Percentiles rank a stretch among this genome's conserved stretches.
Evolutionary conservation across 2,797 vertebrate genomes (phyloP).

Genomic region (Falco columbarius): DNA sequence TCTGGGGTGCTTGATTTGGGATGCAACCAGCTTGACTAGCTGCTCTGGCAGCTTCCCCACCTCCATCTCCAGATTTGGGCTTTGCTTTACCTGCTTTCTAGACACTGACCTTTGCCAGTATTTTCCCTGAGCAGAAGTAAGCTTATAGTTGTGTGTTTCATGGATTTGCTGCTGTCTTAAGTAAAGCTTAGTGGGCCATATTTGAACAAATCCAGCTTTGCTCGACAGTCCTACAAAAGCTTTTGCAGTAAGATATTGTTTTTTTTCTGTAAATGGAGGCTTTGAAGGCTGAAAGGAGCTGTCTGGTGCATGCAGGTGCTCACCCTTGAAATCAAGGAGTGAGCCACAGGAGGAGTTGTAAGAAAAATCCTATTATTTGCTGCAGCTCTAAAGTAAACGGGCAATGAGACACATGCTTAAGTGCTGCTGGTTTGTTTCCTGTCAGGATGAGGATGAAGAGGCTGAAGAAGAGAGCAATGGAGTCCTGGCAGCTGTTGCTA

Average conservation of each 20-base stretch:
- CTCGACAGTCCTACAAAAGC: neutral
- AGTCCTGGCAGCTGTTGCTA: constrained; percentile 82
- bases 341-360: neutral
- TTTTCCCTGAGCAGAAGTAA: neutral
- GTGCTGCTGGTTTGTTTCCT: constrained; percentile 1
- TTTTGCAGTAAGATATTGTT: neutral
- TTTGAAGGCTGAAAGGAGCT: neutral
- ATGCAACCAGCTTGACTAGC: neutral
- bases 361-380: neutral
- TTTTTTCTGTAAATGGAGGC: neutral
- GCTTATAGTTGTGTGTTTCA: neutral
- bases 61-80: neutral
- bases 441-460: constrained; percentile 62
- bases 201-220: neutral
- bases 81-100: neutral
- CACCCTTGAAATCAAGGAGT: neutral
- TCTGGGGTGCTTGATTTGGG: neutral
- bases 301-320: neutral
- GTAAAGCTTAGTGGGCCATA: neutral
- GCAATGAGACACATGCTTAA: neutral
- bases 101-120: neutral
- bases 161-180: neutral
- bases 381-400: neutral
- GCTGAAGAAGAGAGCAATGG: constrained; percentile 88
- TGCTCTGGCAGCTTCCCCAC: neutral